A percentile compares a stretch with the other conserved stretches of the same genome.
phyloP scores from a whole-genome alignment of 2,888 invertebrate genomes.

The Rapana venosa region DNA sequence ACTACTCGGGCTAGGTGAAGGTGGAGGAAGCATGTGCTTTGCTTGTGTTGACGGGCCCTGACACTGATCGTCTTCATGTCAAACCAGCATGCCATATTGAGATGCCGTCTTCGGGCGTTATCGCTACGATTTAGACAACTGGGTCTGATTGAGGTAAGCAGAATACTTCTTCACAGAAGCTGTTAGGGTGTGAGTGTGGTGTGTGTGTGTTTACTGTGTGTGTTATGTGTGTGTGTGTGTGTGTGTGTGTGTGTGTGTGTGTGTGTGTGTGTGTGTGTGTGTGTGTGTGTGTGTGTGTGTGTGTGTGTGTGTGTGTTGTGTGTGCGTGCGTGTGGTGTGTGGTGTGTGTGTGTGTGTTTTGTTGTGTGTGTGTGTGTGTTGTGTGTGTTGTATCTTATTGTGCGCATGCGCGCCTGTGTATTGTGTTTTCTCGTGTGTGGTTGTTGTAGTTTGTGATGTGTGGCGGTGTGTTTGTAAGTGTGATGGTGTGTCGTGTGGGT shows the following conservation, averaged over 20 bases:
- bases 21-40: too few relatives aligned
- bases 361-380: neutral
- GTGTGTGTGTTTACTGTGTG: too few relatives aligned
- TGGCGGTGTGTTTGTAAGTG: neutral
- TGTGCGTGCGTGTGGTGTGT: neutral
- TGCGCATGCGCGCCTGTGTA: neutral
- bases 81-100: too few relatives aligned
- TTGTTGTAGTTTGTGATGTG: neutral
- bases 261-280: slow-evolving; percentile 21
- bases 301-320: slow-evolving; percentile 5
- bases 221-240: neutral
- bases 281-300: slow-evolving; percentile 19
- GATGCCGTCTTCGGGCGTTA: too few relatives aligned
- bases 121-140: too few relatives aligned
- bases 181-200: too few relatives aligned
- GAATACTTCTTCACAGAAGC: too few relatives aligned
- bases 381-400: neutral
- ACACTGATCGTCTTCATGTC: too few relatives aligned
- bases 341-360: neutral
- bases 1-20: too few relatives aligned
- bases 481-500: neutral
- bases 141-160: too few relatives aligned
- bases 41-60: too few relatives aligned
- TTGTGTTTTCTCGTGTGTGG: neutral
- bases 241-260: neutral